Percentiles rank a stretch among this genome's conserved stretches.
Evolutionary conservation across 2,797 vertebrate genomes (phyloP).

Genomic region (Lepus oiostolus): DNA sequence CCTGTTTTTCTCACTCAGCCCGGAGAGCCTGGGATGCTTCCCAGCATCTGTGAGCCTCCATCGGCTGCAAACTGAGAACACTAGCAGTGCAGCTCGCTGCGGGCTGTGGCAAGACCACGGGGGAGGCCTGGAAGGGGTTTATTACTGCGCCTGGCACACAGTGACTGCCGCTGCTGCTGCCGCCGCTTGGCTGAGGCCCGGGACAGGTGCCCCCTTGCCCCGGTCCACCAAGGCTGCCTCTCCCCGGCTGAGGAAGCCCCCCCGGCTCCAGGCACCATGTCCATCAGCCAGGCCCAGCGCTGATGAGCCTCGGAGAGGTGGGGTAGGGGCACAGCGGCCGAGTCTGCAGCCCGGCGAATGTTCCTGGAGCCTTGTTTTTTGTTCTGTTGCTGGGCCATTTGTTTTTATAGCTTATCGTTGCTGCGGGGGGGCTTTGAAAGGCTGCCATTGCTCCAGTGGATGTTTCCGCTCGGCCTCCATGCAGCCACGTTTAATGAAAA

Average conservation of each 20-base stretch:
- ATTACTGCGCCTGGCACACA: not conserved
- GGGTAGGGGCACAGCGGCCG: conserved; percentile 65
- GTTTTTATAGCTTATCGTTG: conserved; percentile 83
- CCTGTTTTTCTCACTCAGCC: not conserved
- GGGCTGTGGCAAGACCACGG: rapidly evolving
- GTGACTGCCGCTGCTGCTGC: rapidly evolving
- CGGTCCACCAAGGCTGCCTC: not conserved
- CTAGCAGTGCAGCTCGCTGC: rapidly evolving
- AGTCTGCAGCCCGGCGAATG: conserved; percentile 71
- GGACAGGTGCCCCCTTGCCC: not conserved
- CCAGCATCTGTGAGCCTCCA: not conserved
- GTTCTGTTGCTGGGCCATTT: conserved; percentile 83
- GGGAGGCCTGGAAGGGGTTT: not conserved
- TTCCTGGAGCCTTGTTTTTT: conserved; percentile 82
- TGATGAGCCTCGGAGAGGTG: not conserved
- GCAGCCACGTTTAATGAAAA: conserved; percentile 84
- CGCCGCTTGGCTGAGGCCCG: rapidly evolving
- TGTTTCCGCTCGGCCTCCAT: conserved; percentile 84
- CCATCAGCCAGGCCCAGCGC: conserved; percentile 27
- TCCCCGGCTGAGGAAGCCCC: not conserved
- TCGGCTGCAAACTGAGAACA: not conserved
- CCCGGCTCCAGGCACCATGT: not conserved
- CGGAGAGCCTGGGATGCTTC: not conserved
- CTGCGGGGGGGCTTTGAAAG: conserved; percentile 86
- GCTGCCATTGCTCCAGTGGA: conserved; percentile 79